phyloP scores from a whole-genome alignment of 2,888 invertebrate species.

The Pollenia amentaria region DNA sequence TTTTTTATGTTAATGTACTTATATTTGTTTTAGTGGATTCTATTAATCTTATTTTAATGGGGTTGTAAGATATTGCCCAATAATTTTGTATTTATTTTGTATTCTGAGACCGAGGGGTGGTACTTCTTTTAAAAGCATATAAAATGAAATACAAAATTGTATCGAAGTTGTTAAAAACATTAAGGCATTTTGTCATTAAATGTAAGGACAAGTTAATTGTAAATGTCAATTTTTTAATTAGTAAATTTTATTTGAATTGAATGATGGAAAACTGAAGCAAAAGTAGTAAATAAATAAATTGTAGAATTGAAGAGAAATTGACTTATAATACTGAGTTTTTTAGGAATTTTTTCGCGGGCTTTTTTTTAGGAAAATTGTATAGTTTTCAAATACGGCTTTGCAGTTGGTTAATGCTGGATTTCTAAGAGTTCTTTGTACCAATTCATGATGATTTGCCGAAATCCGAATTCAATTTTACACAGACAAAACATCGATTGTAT shows the following conservation, averaged over 20 bases:
- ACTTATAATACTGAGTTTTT: too few species aligned
- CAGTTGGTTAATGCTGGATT: too few species aligned
- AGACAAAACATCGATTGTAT: too few species aligned
- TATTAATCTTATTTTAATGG: slow-evolving; percentile 53
- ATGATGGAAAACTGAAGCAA: not conserved
- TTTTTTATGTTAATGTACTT: slow-evolving; percentile 3
- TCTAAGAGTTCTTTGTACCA: too few species aligned
- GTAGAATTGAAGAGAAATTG: too few species aligned
- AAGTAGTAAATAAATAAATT: too few species aligned
- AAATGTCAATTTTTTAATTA: slow-evolving; percentile 22
- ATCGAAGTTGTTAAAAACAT: slow-evolving; percentile 43
- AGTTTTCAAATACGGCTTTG: too few species aligned
- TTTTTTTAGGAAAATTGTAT: too few species aligned
- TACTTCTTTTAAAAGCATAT: slow-evolving; percentile 28
- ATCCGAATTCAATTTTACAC: too few species aligned
- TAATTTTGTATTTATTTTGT: slow-evolving; percentile 65
- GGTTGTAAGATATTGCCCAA: slow-evolving; percentile 65
- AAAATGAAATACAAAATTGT: not conserved
- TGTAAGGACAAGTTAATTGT: not conserved
- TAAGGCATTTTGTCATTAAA: slow-evolving; percentile 1
- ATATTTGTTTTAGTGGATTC: slow-evolving; percentile 33
- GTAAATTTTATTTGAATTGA: slow-evolving; percentile 24
- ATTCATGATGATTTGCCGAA: too few species aligned
- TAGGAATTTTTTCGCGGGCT: too few species aligned
- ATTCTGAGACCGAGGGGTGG: not conserved